phyloP scores from a whole-genome alignment of 2,888 invertebrate genomes.

The Perdita meconis region DNA sequence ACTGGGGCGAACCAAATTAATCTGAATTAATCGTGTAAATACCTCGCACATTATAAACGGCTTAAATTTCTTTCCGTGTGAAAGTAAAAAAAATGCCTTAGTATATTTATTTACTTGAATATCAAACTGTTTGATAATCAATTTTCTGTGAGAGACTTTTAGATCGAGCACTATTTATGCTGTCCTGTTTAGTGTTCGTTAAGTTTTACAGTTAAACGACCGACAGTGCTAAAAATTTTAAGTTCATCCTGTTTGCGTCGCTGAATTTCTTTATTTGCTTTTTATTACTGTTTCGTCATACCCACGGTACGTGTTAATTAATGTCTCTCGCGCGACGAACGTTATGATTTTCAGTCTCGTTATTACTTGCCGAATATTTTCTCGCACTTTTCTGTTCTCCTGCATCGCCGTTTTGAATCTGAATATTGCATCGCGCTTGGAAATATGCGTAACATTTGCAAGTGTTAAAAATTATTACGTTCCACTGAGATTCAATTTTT shows the following conservation, averaged over 20 bases:
- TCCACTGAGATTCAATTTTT: conserved; percentile 28
- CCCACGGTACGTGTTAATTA: conserved; percentile 21
- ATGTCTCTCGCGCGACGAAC: neutral
- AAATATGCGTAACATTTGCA: conserved; percentile 31
- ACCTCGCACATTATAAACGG: neutral
- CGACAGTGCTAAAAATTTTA: too few species aligned
- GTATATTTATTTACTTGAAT: neutral
- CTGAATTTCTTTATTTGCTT: conserved; percentile 12
- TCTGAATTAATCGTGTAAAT: neutral
- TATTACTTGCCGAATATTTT: neutral
- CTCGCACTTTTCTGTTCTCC: neutral
- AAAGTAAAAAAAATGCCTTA: neutral
- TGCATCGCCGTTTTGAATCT: conserved; percentile 13
- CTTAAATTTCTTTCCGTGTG: neutral
- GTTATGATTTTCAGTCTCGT: neutral
- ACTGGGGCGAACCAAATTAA: neutral
- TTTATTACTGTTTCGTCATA: neutral
- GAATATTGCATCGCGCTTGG: conserved; percentile 24
- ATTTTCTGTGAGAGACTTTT: neutral
- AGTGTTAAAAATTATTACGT: conserved; percentile 17
- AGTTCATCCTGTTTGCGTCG: neutral
- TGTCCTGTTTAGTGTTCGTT: neutral
- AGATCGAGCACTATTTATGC: neutral
- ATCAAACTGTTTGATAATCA: neutral
- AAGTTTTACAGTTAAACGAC: too few species aligned